Evolutionary conservation across 2,797 vertebrate genomes (phyloP).

Genomic region (Tangara arthus): DNA sequence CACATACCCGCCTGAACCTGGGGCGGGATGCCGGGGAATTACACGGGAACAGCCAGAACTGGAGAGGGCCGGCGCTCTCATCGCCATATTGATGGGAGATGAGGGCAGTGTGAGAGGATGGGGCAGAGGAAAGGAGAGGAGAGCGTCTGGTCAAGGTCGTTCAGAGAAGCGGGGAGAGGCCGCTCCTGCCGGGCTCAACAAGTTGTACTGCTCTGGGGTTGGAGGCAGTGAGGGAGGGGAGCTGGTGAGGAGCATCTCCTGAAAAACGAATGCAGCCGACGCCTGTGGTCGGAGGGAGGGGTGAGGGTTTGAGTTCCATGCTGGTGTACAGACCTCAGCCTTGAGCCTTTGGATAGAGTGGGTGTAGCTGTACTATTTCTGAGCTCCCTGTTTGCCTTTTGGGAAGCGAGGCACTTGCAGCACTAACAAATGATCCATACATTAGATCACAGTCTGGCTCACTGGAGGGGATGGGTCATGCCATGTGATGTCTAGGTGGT

Average conservation of each 20-base stretch:
- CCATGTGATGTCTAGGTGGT: neutral
- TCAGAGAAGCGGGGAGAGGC: neutral
- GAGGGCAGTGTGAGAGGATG: neutral
- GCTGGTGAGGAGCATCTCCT: neutral
- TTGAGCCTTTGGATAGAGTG: neutral
- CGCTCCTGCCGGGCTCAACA: neutral
- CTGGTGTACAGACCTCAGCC: neutral
- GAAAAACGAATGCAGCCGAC: neutral
- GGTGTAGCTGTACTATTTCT: neutral
- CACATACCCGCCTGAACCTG: fast-evolving
- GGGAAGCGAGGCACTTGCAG: neutral
- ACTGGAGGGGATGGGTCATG: neutral
- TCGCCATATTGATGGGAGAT: neutral
- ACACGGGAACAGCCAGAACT: fast-evolving
- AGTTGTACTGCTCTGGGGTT: neutral
- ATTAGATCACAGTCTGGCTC: neutral
- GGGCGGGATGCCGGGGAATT: neutral
- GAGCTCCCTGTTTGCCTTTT: neutral
- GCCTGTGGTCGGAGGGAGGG: neutral
- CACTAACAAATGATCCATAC: neutral
- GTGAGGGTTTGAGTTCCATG: neutral
- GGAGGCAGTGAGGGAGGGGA: neutral
- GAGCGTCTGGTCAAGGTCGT: neutral
- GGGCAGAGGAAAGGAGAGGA: neutral
- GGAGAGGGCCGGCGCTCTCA: no score